These are phyloP conservation scores for Standfussiana lucernea DNA, from an alignment of 2,888 invertebrate species.

Conservation along the genomic window DNA sequence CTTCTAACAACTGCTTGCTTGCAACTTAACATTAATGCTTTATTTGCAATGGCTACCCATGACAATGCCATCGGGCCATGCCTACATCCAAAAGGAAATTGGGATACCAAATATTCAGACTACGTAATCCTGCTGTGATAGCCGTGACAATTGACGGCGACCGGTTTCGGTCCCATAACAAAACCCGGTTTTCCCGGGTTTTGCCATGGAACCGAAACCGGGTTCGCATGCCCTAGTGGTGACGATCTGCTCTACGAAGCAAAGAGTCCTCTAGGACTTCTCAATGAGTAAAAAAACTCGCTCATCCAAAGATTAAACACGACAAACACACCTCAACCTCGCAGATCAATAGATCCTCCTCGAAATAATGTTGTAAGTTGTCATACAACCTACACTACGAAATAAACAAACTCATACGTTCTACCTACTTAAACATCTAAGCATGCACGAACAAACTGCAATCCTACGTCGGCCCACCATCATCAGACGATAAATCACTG, in stretches of 20 bases:
- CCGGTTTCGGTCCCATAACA: no score
- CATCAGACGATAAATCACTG: slow-evolving; percentile 40
- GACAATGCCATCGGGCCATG: not conserved
- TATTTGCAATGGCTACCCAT: slow-evolving; percentile 1
- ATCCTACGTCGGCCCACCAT: slow-evolving; percentile 14
- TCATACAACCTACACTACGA: slow-evolving; percentile 27
- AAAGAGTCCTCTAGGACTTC: not conserved
- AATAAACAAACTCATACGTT: slow-evolving; percentile 27
- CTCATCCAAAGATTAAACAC: not conserved
- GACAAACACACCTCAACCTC: not conserved
- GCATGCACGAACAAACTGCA: slow-evolving; percentile 18
- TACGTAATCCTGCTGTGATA: not conserved
- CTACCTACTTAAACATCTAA: slow-evolving; percentile 23
- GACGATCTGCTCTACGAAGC: not conserved
- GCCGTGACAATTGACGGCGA: not conserved
- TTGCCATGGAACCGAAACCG: no score
- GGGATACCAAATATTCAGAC: not conserved
- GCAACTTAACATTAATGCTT: slow-evolving; percentile 6
- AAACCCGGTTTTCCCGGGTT: no score
- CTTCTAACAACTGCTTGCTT: no score
- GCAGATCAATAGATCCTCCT: slow-evolving; percentile 16
- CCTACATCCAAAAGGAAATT: not conserved
- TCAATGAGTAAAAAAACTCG: not conserved
- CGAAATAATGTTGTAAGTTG: slow-evolving; percentile 26
- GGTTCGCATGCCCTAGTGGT: no score